These are phyloP conservation scores for Chromis chromis DNA, from an alignment of 2,797 vertebrate species.

Conservation along the genomic window DNA sequence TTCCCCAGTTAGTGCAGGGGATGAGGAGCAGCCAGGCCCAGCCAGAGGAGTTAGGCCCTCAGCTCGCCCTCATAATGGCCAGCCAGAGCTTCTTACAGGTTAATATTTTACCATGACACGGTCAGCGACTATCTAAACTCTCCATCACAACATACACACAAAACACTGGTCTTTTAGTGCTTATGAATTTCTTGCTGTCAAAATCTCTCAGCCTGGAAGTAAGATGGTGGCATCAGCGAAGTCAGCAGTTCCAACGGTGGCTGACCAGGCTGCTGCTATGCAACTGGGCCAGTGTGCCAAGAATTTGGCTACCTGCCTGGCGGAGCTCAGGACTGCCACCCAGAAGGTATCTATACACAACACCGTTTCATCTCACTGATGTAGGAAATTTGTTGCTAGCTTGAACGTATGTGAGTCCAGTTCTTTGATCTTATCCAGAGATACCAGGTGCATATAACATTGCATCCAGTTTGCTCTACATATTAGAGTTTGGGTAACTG, in stretches of 20 bases:
- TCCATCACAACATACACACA: background rate
- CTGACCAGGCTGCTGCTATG: conserved; percentile 98
- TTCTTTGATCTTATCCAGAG: conserved; percentile 29
- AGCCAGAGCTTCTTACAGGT: conserved; percentile 98
- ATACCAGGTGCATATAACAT: conserved; percentile 8
- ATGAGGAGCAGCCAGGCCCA: conserved; percentile 96
- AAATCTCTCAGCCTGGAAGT: conserved; percentile 90
- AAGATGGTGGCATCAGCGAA: conserved; percentile 98
- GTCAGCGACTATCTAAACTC: background rate
- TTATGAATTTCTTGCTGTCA: conserved; percentile 30
- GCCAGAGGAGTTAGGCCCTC: conserved; percentile 94
- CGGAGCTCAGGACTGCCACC: conserved; percentile 93
- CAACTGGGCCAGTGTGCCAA: conserved; percentile 98
- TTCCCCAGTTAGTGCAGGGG: conserved; percentile 96
- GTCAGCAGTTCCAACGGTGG: conserved; percentile 95
- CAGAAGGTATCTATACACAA: conserved; percentile 89
- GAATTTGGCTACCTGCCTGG: conserved; percentile 96
- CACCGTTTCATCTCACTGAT: conserved; percentile 4
- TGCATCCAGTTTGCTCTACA: background rate
- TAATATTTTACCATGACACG: background rate
- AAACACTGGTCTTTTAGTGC: background rate
- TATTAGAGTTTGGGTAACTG: conserved; percentile 33
- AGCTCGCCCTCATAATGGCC: conserved; percentile 95
- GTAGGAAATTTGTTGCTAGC: conserved; percentile 18
- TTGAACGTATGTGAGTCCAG: conserved; percentile 10